A percentile compares a stretch with the other conserved stretches of the same genome.
Evolutionary conservation across 2,113 vertebrate species (phyloP).

Genomic region (Morone saxatilis): DNA sequence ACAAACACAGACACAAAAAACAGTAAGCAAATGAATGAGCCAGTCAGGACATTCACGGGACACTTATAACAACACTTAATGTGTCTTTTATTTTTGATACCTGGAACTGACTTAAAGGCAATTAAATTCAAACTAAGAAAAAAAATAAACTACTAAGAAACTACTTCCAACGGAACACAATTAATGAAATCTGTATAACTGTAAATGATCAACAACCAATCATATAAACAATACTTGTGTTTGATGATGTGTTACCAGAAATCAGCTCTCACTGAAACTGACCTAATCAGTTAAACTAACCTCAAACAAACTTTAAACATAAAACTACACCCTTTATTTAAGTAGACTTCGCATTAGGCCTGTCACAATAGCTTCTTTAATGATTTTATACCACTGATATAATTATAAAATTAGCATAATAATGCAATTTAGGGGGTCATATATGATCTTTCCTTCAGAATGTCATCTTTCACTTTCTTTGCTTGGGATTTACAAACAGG

Average conservation of each 20-base stretch:
- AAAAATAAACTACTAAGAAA: not conserved
- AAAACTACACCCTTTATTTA: not conserved
- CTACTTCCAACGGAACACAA: not conserved
- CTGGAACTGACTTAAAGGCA: not conserved
- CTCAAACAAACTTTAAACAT: not conserved
- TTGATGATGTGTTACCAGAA: not conserved
- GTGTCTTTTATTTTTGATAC: not conserved
- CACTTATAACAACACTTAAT: not conserved
- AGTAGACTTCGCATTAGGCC: not conserved
- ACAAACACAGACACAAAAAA: not conserved
- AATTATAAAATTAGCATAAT: too few relatives aligned
- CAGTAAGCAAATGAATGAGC: not conserved
- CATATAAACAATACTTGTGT: not conserved
- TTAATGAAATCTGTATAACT: not conserved
- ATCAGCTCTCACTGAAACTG: not conserved
- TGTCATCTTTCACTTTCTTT: too few relatives aligned
- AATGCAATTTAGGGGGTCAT: too few relatives aligned
- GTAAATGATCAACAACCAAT: not conserved
- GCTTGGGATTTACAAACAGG: too few relatives aligned
- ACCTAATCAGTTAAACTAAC: not conserved
- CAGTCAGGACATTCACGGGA: too few relatives aligned
- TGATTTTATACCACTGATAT: too few relatives aligned
- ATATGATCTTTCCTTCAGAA: too few relatives aligned
- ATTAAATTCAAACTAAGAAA: not conserved
- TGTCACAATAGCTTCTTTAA: too few relatives aligned